Conservation (phyloP, 2,888 invertebrate species). For the Lamellibrachia columna region DNA sequence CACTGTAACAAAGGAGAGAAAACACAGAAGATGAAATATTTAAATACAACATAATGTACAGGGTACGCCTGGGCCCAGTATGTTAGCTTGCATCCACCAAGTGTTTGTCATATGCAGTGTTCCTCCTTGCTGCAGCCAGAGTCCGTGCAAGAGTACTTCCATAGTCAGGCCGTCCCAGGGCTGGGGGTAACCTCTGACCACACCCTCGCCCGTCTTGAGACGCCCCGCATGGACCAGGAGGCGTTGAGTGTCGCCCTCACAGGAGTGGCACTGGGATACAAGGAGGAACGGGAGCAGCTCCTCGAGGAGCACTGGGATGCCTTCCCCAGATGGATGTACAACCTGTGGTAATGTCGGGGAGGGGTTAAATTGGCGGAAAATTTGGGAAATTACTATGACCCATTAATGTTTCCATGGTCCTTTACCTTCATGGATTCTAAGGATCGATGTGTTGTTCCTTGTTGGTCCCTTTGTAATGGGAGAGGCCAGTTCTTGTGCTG, state of each 20-base stretch:
- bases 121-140: constrained; percentile 3
- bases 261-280: constrained; percentile 46
- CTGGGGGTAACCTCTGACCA: constrained; percentile 58
- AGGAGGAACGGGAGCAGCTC: constrained; percentile 47
- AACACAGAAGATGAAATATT: too few relatives aligned
- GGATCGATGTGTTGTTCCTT: neutral
- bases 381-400: neutral
- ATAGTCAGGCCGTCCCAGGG: constrained; percentile 29
- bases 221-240: constrained; percentile 57
- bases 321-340: constrained; percentile 61
- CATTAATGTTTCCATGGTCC: neutral
- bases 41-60: too few relatives aligned
- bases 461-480: too few relatives aligned
- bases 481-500: too few relatives aligned
- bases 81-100: too few relatives aligned
- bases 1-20: too few relatives aligned
- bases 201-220: constrained; percentile 58
- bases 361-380: constrained; percentile 7
- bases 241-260: constrained; percentile 48
- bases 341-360: constrained; percentile 51
- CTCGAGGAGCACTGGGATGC: constrained; percentile 47
- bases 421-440: neutral
- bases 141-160: constrained; percentile 35
- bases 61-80: too few relatives aligned
- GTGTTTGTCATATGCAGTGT: too few relatives aligned